phyloP scores from a whole-genome alignment of 2,888 invertebrate species.

The Linnaemya vulpina region DNA sequence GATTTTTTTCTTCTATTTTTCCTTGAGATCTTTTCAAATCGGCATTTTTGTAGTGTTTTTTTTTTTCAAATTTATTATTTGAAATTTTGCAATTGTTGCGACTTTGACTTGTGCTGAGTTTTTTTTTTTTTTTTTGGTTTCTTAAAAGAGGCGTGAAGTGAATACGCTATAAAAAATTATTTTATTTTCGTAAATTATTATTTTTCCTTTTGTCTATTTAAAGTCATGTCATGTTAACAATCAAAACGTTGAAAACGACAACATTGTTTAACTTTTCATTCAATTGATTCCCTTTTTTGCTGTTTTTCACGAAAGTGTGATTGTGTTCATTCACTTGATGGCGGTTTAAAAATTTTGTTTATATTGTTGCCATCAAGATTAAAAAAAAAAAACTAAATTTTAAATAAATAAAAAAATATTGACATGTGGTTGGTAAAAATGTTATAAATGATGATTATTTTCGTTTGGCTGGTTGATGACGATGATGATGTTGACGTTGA shows the following conservation, averaged over 20 bases:
- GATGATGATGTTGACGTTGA: slow-evolving; percentile 55
- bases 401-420: slow-evolving; percentile 45
- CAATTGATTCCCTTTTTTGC: slow-evolving; percentile 11
- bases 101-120: slow-evolving; percentile 16
- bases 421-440: slow-evolving; percentile 67
- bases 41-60: slow-evolving; percentile 46
- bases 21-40: slow-evolving; percentile 45
- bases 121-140: slow-evolving; percentile 41
- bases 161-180: slow-evolving; percentile 29
- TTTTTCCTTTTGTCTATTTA: slow-evolving; percentile 58
- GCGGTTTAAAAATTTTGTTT: slow-evolving; percentile 39
- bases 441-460: slow-evolving; percentile 63
- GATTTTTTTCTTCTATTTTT: neutral
- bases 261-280: slow-evolving; percentile 37
- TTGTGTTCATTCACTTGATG: slow-evolving; percentile 38
- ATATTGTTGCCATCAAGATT: slow-evolving; percentile 63
- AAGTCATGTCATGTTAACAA: slow-evolving; percentile 52
- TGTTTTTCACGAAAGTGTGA: slow-evolving; percentile 23
- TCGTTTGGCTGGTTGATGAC: neutral
- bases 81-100: slow-evolving; percentile 34
- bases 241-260: slow-evolving; percentile 33
- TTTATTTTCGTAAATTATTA: slow-evolving; percentile 44
- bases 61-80: slow-evolving; percentile 21
- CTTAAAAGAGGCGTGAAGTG: slow-evolving; percentile 65
- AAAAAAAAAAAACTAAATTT: slow-evolving; percentile 20